Evolutionary conservation across 2,797 vertebrate species (phyloP).

Genomic region (Leptatherina wallacei): DNA sequence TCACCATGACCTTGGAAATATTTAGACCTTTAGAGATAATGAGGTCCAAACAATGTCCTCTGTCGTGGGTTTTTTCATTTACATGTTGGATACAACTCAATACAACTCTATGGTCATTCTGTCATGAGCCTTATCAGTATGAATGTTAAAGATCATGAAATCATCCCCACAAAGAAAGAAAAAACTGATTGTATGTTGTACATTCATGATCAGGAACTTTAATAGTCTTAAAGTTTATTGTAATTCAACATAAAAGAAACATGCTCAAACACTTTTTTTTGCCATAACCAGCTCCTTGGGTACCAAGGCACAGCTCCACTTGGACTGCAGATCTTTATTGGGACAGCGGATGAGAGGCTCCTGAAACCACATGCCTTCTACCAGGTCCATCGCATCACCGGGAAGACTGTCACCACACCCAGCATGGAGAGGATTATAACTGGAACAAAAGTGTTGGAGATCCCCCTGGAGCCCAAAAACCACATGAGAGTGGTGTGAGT

Average conservation of each 20-base stretch:
- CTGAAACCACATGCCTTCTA: conserved; percentile 98
- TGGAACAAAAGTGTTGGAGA: conserved; percentile 94
- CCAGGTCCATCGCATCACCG: conserved; percentile 96
- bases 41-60: no score
- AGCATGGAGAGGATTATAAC: conserved; percentile 92
- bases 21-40: no score
- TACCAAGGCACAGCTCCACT: conserved; percentile 91
- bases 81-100: no score
- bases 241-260: background rate
- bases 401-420: conserved; percentile 95
- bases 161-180: no score
- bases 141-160: no score
- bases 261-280: conserved; percentile 2
- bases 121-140: no score
- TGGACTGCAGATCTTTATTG: conserved; percentile 95
- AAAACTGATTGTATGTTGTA: no score
- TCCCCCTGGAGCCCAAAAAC: conserved; percentile 93
- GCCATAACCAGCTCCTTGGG: conserved; percentile 86
- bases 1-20: no score
- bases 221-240: background rate
- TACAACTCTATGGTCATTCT: no score
- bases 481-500: conserved; percentile 96
- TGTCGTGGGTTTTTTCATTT: no score
- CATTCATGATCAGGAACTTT: no score
- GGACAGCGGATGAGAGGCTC: conserved; percentile 93